Evolutionary conservation across 2,797 vertebrate species (phyloP), one percentile per base, ranked within the genome.

Genomic region (Falco rusticolus): DNA sequence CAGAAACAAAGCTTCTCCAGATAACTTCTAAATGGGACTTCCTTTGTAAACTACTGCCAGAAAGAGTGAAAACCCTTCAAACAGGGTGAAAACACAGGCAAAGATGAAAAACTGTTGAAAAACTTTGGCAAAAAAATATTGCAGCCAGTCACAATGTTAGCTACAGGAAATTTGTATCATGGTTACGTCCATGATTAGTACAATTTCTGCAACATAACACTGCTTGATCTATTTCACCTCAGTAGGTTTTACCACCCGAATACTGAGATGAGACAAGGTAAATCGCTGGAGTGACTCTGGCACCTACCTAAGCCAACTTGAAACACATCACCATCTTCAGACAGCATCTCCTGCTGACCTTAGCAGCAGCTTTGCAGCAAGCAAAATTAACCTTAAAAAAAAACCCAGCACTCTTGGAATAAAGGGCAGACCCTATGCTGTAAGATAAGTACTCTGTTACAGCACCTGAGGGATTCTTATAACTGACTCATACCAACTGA

Each of bases 1-100:
- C 16, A 92, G 37, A 84, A 95, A 79, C 33, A 96, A 95, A 90
- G 34, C 18, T 84, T 50, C 74, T 90, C 12, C 17, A 72, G 93
- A 72, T 47, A 72, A 39, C 34, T 68, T 60, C 45, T 81, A 76
- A 81, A 43, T 24, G 34, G 24, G 9, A 82, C 39, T 89, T 94
- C 86, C 78, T 92, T 66, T 77, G 65, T 41, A 48, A 93, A 79
- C 19, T 29, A 72, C 43, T 59, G 43, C 14, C 16, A 34, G 54
- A 85, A 72, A 17, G 41, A 51, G 6, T 3, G 9, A 79, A 87
- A 85, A 79, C 72, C 37, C 28, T 93, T 88, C 63, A 82, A 61
- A 39, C 4, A 56, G 31, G 5, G 7, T 63, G 11, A 89, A 87
- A 87, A 60, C 19, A 75, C 3, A 86, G 33, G 15, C 6, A 71